A percentile compares a stretch with the other conserved stretches of the same genome.
phyloP scores from a whole-genome alignment of 2,113 vertebrate species.

The Phalacrocorax pelagicus region DNA sequence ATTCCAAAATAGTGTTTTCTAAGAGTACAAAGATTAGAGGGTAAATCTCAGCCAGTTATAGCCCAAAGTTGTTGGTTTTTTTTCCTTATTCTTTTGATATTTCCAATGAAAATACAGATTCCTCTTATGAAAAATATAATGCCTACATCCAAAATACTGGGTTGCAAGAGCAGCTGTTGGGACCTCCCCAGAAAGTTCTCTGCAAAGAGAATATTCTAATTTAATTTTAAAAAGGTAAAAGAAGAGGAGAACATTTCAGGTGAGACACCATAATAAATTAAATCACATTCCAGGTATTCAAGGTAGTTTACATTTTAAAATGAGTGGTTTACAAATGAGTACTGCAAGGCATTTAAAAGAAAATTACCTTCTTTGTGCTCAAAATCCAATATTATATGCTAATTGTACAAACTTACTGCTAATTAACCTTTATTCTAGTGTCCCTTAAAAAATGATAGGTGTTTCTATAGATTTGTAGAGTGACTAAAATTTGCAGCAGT shows the following conservation, averaged over 20 bases:
- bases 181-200: background rate
- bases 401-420: background rate
- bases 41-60: background rate
- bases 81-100: background rate
- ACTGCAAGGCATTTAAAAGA: background rate
- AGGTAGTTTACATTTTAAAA: background rate
- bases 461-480: background rate
- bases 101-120: background rate
- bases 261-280: background rate
- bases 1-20: background rate
- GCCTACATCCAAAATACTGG: background rate
- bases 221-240: background rate
- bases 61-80: rapidly evolving
- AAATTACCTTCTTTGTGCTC: background rate
- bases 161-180: background rate
- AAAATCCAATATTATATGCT: background rate
- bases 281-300: background rate
- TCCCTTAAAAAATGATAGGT: background rate
- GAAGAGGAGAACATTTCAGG: background rate
- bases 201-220: background rate
- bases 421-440: background rate
- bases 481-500: background rate
- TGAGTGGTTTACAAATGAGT: background rate
- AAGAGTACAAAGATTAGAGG: background rate
- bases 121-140: background rate